Percentiles rank a stretch among this genome's conserved stretches.
Conservation (phyloP, 2,797 vertebrate genomes). For the Denticeps clupeoides region DNA sequence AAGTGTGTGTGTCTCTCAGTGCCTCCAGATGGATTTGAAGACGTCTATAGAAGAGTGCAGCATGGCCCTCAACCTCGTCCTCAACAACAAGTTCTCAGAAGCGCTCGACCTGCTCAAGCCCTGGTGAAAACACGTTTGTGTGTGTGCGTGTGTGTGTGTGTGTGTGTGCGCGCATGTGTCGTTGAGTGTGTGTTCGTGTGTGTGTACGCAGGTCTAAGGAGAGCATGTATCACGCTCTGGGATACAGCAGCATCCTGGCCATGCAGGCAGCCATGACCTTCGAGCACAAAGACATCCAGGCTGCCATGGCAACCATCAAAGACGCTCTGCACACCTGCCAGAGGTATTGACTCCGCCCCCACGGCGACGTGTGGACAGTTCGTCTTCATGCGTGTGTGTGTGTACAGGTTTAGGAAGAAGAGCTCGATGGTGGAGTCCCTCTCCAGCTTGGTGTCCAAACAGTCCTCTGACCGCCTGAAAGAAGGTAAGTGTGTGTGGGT, state of each 20-base stretch:
- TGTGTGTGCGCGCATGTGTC: not conserved
- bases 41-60: slow-evolving; percentile 79
- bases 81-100: slow-evolving; percentile 88
- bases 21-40: slow-evolving; percentile 80
- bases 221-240: slow-evolving; percentile 91
- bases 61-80: slow-evolving; percentile 79
- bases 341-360: slow-evolving; percentile 53
- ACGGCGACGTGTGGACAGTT: not conserved
- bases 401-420: slow-evolving; percentile 76
- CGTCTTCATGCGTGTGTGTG: slow-evolving; percentile 6
- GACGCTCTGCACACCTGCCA: slow-evolving; percentile 87
- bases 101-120: slow-evolving; percentile 84
- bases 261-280: slow-evolving; percentile 94
- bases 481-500: slow-evolving; percentile 61
- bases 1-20: too few species aligned
- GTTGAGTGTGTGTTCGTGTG: not conserved
- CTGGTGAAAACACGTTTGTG: too few species aligned
- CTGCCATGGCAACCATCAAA: slow-evolving; percentile 82
- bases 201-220: slow-evolving; percentile 67
- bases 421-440: slow-evolving; percentile 79
- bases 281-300: slow-evolving; percentile 84
- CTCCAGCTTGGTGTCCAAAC: slow-evolving; percentile 77
- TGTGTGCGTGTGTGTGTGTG: slow-evolving; percentile 12
- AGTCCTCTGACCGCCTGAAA: slow-evolving; percentile 64
- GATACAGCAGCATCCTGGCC: slow-evolving; percentile 89